Base-by-base conservation (phyloP, 2,888 invertebrate species). In the Erannis defoliaria region DNA sequence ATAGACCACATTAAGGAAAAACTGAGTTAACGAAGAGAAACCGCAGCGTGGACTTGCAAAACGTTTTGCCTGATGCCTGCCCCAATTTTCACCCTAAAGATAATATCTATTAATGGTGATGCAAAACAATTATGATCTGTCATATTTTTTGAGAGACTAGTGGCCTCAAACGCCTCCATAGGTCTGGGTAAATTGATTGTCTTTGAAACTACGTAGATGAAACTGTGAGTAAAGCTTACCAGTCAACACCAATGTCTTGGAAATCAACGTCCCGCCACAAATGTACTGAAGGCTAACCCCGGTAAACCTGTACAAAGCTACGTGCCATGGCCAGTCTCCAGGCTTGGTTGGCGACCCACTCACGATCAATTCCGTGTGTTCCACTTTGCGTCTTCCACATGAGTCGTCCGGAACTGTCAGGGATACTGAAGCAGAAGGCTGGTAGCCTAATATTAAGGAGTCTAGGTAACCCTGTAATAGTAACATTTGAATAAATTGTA, bases 311-410 rank as follows among this genome's bases (percentile, higher is more conserved):
- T 83, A 85, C 19, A 90, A 57, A 0, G 89, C 90, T 0, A 72
- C 80, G 68, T 90, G 90, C 89, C 90, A 90, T 0, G 90, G 89
- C 88, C 88, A 90, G 62, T 89, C 88, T 0, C 89, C 89, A 5
- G 85, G 79, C 40, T 84, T 82, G 0, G 86, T 82, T 0, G 76
- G 68, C 6, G 67, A 63, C 0, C 88, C 89, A 33, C 80, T 78
- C 0, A 85, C 84, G 26, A 90, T 86, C 10, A 89, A 66, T 40
- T 78, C 83, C 0, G 82, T 84, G 33, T 85, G 80, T 0, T 67
- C 58, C 0, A 88, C 68, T 58, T 83, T 74, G 0, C 82, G 77
- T 62, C 77, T 72, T 1, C 88, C 88, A 62, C 88, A 89, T 0
- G 70, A 64, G 2, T 60, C 62, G 5, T 77, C 76, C 0, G 72